Evolutionary conservation across 2,797 vertebrate genomes (phyloP).

Genomic region (Falco cherrug): DNA sequence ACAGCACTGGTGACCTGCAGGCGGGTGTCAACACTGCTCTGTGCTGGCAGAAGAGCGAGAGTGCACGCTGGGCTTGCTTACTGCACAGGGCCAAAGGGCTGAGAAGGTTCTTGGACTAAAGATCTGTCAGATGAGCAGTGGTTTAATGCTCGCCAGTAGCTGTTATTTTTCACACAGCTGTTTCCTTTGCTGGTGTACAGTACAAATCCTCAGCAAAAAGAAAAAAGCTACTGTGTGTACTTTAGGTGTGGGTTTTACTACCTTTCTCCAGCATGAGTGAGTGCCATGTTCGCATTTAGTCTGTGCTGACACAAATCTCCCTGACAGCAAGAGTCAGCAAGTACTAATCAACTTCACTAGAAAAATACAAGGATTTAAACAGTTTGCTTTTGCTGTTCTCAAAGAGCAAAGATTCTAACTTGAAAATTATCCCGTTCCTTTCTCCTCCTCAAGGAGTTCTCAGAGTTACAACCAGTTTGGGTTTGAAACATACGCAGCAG

Average conservation of each 20-base stretch:
- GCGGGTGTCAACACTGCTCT: not conserved
- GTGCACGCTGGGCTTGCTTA: not conserved
- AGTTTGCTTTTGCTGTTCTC: not conserved
- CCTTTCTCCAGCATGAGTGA: not conserved
- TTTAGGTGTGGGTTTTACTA: not conserved
- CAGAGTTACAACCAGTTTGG: not conserved
- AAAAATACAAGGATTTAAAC: not conserved
- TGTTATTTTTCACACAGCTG: not conserved
- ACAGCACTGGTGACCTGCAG: not conserved
- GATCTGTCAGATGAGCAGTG: not conserved
- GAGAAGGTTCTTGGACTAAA: not conserved
- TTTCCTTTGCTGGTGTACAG: not conserved
- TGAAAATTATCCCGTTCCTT: not conserved
- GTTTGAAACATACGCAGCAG: not conserved
- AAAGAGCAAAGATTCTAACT: not conserved
- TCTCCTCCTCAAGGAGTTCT: not conserved
- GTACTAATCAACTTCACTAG: not conserved
- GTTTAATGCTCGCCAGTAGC: rapidly evolving
- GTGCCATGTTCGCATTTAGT: not conserved
- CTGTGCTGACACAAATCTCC: not conserved
- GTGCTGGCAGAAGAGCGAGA: not conserved
- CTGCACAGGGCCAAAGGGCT: not conserved
- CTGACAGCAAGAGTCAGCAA: not conserved
- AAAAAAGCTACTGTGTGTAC: too few relatives aligned
- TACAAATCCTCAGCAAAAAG: not conserved